Evolutionary conservation across 2,113 vertebrate genomes (phyloP).

Genomic region (Podiceps cristatus): DNA sequence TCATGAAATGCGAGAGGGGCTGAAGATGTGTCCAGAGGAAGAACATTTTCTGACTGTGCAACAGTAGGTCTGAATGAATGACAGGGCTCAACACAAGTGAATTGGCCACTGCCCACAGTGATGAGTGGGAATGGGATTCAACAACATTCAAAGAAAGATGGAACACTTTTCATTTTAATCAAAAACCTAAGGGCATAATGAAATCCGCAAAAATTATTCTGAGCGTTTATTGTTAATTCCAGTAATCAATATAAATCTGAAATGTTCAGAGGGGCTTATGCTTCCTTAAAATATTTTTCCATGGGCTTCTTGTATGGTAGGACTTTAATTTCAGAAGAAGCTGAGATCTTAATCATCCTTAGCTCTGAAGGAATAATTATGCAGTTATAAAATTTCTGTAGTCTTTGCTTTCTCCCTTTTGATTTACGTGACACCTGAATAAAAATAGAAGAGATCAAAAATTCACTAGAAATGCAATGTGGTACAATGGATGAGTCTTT

Average conservation of each 20-base stretch:
- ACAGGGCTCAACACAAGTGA: neutral
- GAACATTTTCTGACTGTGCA: neutral
- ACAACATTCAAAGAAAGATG: neutral
- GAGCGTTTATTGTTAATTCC: neutral
- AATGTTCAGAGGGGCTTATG: neutral
- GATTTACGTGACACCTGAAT: neutral
- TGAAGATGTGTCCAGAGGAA: neutral
- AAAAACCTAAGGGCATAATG: neutral
- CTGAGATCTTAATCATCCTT: neutral
- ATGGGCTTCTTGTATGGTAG: neutral
- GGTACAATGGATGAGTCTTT: neutral
- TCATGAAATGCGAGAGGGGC: rapidly evolving
- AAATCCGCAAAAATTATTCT: neutral
- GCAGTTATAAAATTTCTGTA: neutral
- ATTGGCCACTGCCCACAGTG: neutral
- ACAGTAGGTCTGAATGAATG: rapidly evolving
- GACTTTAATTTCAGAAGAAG: neutral
- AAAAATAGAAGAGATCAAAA: neutral
- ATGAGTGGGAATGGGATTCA: neutral
- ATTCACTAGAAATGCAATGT: neutral
- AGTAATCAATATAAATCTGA: neutral
- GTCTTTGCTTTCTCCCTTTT: neutral
- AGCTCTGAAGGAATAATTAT: neutral
- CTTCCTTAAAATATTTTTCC: neutral
- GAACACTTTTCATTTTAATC: neutral